Evolutionary conservation across 1,140 invertebrate species (phyloP).

Genomic region (Ceratina calcarata): DNA sequence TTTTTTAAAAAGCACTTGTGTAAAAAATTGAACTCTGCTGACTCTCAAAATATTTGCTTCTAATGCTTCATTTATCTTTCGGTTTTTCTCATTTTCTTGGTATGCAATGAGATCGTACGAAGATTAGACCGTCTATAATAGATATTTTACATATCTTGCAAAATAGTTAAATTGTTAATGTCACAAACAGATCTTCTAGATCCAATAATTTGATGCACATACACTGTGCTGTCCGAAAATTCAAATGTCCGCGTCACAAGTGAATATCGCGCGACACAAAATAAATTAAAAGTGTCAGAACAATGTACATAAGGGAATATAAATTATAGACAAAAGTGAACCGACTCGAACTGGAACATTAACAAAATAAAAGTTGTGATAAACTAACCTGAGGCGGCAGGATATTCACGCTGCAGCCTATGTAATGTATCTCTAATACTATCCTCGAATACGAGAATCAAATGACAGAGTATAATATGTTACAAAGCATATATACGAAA

Average conservation of each 20-base stretch:
- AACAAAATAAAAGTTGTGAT: constrained; percentile 74
- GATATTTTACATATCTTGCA: neutral
- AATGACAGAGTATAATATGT: neutral
- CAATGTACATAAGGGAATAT: neutral
- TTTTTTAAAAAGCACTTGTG: neutral
- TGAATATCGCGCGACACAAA: neutral
- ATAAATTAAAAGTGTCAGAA: neutral
- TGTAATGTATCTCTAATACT: constrained; percentile 6
- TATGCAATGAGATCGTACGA: too few species aligned
- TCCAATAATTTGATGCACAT: neutral
- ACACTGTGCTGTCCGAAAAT: neutral
- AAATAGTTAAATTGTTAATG: neutral
- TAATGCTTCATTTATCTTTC: neutral
- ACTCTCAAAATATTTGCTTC: neutral
- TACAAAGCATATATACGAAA: constrained; percentile 2
- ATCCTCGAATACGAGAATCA: neutral
- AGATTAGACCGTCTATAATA: too few species aligned
- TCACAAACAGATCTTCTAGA: neutral
- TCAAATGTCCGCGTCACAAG: neutral
- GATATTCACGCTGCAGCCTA: constrained; percentile 75
- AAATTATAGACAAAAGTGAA: constrained; percentile 21
- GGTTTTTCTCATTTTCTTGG: neutral
- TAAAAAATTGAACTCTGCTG: neutral
- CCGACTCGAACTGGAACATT: constrained; percentile 66
- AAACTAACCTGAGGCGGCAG: constrained; percentile 79